Percentiles rank a stretch among this genome's conserved stretches.
Evolutionary conservation across 2,113 vertebrate species (phyloP).

Genomic region (Puffinus mauretanicus): DNA sequence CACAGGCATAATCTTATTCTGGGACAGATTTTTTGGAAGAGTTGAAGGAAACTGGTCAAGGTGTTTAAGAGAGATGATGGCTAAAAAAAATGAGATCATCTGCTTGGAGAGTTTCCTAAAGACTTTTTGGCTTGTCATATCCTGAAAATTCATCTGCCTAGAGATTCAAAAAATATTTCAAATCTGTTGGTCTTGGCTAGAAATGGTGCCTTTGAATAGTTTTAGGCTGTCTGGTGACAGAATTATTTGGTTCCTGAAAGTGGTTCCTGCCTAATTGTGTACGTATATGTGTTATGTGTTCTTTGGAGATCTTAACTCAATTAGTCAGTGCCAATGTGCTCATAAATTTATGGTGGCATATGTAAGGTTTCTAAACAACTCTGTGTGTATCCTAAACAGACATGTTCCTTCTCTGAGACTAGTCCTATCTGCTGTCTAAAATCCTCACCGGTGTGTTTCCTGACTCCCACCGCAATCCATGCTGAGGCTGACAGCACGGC

Average conservation of each 20-base stretch:
- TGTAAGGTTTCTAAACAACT: neutral
- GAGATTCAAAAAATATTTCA: slow-evolving; percentile 10
- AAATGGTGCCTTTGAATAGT: slow-evolving; percentile 33
- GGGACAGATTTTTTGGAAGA: slow-evolving; percentile 43
- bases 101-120: slow-evolving; percentile 37
- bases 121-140: slow-evolving; percentile 37
- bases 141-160: slow-evolving; percentile 42
- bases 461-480: neutral
- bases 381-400: neutral
- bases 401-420: neutral
- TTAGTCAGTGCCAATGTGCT: neutral
- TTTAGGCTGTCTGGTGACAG: slow-evolving; percentile 58
- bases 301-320: neutral
- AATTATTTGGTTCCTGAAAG: slow-evolving; percentile 53
- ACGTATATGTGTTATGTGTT: neutral
- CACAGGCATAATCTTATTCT: slow-evolving; percentile 41
- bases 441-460: neutral
- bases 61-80: slow-evolving; percentile 47
- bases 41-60: slow-evolving; percentile 56
- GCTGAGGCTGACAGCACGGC: neutral
- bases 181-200: slow-evolving; percentile 57
- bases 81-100: slow-evolving; percentile 55
- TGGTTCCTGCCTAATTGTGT: neutral
- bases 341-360: neutral
- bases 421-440: neutral